Percentiles rank a stretch among this genome's conserved stretches.
phyloP scores from a whole-genome alignment of 2,113 vertebrate genomes.

The Phalacrocorax carbo region DNA sequence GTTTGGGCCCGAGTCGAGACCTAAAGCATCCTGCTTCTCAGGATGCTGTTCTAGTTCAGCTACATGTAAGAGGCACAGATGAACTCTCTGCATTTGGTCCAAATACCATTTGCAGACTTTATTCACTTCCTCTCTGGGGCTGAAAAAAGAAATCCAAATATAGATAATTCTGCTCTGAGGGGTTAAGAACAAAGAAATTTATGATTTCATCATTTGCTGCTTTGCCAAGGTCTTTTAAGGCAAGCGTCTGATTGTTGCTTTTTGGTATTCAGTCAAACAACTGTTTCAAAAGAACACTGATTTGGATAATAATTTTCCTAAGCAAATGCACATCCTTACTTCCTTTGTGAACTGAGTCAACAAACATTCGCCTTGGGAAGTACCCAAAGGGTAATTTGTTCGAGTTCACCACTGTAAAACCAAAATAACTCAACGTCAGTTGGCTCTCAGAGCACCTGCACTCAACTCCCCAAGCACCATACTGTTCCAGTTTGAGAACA shows the following conservation, averaged over 20 bases:
- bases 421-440: conserved; percentile 51
- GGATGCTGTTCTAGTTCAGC: not conserved
- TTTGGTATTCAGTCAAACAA: conserved; percentile 72
- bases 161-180: conserved; percentile 48
- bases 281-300: conserved; percentile 71
- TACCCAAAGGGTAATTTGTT: conserved; percentile 71
- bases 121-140: conserved; percentile 47
- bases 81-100: conserved; percentile 16
- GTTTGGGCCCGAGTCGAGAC: not conserved
- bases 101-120: conserved; percentile 27
- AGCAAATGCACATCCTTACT: conserved; percentile 73
- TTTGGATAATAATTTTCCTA: conserved; percentile 75
- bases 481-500: not conserved
- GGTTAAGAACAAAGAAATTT: conserved; percentile 36
- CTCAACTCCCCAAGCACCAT: conserved; percentile 35
- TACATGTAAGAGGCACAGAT: not conserved
- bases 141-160: conserved; percentile 57
- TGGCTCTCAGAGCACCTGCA: conserved; percentile 56
- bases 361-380: conserved; percentile 70
- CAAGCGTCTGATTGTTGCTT: conserved; percentile 64
- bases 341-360: conserved; percentile 71
- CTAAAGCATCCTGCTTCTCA: not conserved
- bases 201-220: conserved; percentile 61
- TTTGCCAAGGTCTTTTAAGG: conserved; percentile 63
- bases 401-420: conserved; percentile 42